phyloP scores from a whole-genome alignment of 2,888 invertebrate species.

The Lampropteryx suffumata region DNA sequence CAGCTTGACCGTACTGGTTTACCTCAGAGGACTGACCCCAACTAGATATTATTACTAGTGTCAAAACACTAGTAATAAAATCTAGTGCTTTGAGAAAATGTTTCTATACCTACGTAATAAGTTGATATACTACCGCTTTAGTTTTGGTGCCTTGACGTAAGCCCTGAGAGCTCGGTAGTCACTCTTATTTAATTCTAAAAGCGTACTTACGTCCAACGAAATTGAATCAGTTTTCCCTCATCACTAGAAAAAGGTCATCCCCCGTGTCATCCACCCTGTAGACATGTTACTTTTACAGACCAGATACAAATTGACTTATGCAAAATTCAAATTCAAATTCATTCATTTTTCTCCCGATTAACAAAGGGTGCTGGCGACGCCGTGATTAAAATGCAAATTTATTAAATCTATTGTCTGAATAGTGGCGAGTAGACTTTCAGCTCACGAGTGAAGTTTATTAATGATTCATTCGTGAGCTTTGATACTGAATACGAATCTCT shows the following conservation, averaged over 20 bases:
- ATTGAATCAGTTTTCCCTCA: conserved; percentile 12
- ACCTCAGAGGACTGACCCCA: too few relatives aligned
- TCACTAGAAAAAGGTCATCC: conserved; percentile 4
- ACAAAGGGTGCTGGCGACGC: conserved; percentile 31
- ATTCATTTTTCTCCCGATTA: conserved; percentile 42
- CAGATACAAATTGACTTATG: conserved; percentile 30
- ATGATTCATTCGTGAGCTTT: not conserved
- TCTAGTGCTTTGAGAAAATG: too few relatives aligned
- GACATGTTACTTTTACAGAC: conserved; percentile 17
- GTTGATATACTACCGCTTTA: too few relatives aligned
- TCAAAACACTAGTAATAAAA: too few relatives aligned
- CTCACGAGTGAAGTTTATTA: conserved; percentile 3
- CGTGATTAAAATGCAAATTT: conserved; percentile 46
- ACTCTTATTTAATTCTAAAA: conserved; percentile 7
- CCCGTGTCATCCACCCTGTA: conserved; percentile 7
- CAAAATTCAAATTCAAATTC: conserved; percentile 43
- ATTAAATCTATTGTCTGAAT: conserved; percentile 22
- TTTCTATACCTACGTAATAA: too few relatives aligned
- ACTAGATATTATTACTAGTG: too few relatives aligned
- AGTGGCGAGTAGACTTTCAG: conserved; percentile 4
- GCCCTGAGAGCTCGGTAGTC: not conserved
- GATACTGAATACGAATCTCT: not conserved
- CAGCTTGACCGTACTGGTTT: too few relatives aligned
- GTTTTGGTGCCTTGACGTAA: too few relatives aligned
- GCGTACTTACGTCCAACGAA: conserved; percentile 2